These are phyloP conservation scores for Sarcophaga carnaria DNA, from an alignment of 2,888 invertebrate genomes.

Conservation along the genomic window DNA sequence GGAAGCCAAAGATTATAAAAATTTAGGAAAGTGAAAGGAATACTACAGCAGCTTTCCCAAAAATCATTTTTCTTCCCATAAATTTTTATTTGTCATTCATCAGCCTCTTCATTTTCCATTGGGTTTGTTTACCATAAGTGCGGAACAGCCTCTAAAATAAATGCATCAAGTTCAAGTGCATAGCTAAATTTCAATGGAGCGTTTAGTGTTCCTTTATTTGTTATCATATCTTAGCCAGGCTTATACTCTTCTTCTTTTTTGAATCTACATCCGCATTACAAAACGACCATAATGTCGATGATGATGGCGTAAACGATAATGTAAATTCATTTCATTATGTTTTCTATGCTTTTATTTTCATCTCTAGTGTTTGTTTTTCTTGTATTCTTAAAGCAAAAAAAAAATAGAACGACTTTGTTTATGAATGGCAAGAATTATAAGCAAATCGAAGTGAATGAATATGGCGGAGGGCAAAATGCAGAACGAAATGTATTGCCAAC, in stretches of 20 bases:
- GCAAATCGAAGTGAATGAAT: conserved; percentile 8
- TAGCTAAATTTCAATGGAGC: conserved; percentile 64
- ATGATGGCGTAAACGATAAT: conserved; percentile 63
- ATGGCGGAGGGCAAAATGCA: background rate
- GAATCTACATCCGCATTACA: conserved; percentile 30
- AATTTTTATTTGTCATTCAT: too few relatives aligned
- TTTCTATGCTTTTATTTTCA: conserved; percentile 35
- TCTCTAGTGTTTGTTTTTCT: conserved; percentile 7
- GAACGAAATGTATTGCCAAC: conserved; percentile 28
- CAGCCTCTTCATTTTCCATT: conserved; percentile 6
- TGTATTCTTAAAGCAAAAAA: conserved; percentile 50
- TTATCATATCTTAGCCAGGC: background rate
- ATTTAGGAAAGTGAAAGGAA: too few relatives aligned
- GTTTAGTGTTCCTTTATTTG: conserved; percentile 8
- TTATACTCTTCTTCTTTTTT: conserved; percentile 7
- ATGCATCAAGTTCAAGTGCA: conserved; percentile 75
- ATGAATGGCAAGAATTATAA: conserved; percentile 64
- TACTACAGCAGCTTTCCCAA: too few relatives aligned
- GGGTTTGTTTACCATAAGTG: background rate
- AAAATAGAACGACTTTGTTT: conserved; percentile 56
- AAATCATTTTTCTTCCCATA: too few relatives aligned
- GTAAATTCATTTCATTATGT: conserved; percentile 44
- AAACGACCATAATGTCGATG: conserved; percentile 50
- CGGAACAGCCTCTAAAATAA: conserved; percentile 13
- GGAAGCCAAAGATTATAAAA: too few relatives aligned